Base-by-base conservation (phyloP, 2,113 vertebrate genomes). In the Hydrochoerus hydrochaeris region DNA sequence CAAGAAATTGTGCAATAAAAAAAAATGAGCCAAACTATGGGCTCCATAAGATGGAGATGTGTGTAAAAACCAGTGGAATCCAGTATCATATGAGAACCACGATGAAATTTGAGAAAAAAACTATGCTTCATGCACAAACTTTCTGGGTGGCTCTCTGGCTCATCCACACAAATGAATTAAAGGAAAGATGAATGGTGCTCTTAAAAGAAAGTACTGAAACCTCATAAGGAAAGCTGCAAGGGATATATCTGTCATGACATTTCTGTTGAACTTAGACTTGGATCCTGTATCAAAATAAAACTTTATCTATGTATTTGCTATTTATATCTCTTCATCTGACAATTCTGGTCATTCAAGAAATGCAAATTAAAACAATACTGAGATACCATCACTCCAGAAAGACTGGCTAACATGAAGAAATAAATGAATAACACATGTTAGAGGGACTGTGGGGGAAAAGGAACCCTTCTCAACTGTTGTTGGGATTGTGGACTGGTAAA, bases 231-330 rank as follows among this genome's bases (percentile, higher is more conserved):
- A 95, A 91, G 62, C n/a, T 93, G 28, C 44, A 87, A 95, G 52
- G 41, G 35, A 52, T 90, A n/a, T 91, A 88, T 38, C 52, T 57
- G 57, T 88, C 46, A 71, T 22, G 22, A 77, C 63, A 73, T 77
- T 86, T 69, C 52, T 88, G 35, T 88, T 95, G 62, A 38, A 94
- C 92, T 97, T 95, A 94, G 93, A 92, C 35, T 95, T 94, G 90
- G 71, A 62, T 32, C 88, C 38, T 81, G 84, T 63, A 54, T 54
- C 38, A 93, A 80, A 96, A 89, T 91, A 8, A 91, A 80, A 93
- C 20, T 73, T 95, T 75, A 94, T 71, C 1, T 57, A 57, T 57
- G 19, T 54, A 54, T 54, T 54, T 54, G 52, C 54, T 7, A 54
- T 54, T 54, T 57, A 57, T 57, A 57, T 57, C 16, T 57, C 54